Conservation (phyloP, 1,140 invertebrate genomes). For the Coenobita brevimanus region DNA sequence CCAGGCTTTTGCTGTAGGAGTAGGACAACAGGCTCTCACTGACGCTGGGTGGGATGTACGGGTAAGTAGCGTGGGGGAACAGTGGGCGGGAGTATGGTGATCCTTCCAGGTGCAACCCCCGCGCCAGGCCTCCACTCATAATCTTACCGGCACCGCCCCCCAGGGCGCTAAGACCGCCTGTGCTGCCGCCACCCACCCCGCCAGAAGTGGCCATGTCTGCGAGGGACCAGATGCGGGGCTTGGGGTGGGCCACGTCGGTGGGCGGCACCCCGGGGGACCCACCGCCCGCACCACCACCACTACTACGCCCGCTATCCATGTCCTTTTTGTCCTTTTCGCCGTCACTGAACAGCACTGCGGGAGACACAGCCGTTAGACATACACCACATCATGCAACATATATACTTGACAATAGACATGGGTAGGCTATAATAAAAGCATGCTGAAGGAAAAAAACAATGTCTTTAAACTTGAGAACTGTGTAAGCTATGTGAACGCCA, state of each 20-base stretch:
- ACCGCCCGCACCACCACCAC: conserved; percentile 41
- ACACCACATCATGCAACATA: too few species aligned
- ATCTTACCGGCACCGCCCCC: conserved; percentile 57
- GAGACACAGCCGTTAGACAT: too few species aligned
- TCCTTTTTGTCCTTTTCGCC: conserved; percentile 67
- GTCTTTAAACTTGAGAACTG: too few species aligned
- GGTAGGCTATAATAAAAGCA: too few species aligned
- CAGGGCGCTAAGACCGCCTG: conserved; percentile 38
- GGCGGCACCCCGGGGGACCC: conserved; percentile 58
- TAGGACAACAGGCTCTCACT: conserved; percentile 66
- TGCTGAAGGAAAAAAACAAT: too few species aligned
- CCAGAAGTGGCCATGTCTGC: conserved; percentile 85
- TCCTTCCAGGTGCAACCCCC: conserved; percentile 66
- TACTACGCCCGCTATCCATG: conserved; percentile 23
- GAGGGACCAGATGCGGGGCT: conserved; percentile 93
- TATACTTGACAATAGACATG: too few species aligned
- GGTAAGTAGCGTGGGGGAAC: conserved; percentile 62
- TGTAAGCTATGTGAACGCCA: too few species aligned
- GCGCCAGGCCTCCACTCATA: conserved; percentile 52
- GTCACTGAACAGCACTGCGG: conserved; percentile 63
- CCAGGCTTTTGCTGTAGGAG: conserved; percentile 65
- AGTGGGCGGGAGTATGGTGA: conserved; percentile 63
- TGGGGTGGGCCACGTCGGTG: conserved; percentile 72
- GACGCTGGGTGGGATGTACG: conserved; percentile 67
- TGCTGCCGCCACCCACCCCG: conserved; percentile 46